These are phyloP conservation scores for Agrypnus murinus DNA, from an alignment of 2,888 invertebrate species.

Conservation along the genomic window DNA sequence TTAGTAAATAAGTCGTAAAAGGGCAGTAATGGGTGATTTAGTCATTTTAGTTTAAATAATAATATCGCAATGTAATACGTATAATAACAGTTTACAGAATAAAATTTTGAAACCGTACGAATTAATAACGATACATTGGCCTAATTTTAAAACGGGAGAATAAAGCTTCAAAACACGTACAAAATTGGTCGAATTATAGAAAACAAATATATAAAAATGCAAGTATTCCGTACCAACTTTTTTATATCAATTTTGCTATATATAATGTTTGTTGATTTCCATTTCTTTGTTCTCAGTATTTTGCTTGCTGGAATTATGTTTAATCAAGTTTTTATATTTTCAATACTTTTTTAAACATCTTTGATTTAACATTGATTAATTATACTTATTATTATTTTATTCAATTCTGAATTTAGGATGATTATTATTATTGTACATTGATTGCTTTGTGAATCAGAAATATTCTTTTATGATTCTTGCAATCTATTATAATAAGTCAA, in stretches of 20 bases:
- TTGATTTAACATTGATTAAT: no score
- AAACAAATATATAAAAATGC: constrained; percentile 3
- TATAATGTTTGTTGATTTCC: constrained; percentile 16
- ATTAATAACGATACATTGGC: constrained; percentile 41
- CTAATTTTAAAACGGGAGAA: constrained; percentile 45
- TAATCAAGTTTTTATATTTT: constrained; percentile 34
- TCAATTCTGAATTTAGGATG: constrained; percentile 7
- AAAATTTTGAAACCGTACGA: constrained; percentile 36
- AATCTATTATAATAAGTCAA: neutral
- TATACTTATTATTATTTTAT: constrained; percentile 6
- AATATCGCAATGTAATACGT: constrained; percentile 36
- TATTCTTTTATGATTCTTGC: constrained; percentile 1
- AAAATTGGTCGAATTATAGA: constrained; percentile 9
- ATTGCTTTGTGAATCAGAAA: constrained; percentile 42
- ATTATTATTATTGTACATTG: constrained; percentile 5
- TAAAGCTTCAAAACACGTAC: neutral
- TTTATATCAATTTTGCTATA: neutral
- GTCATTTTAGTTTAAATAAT: constrained; percentile 46
- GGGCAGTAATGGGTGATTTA: constrained; percentile 45
- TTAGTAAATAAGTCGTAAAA: constrained; percentile 37
- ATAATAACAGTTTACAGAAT: constrained; percentile 37
- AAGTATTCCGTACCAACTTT: constrained; percentile 13
- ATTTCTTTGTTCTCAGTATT: constrained; percentile 32
- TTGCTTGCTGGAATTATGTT: constrained; percentile 36
- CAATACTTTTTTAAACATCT: neutral